Base-by-base conservation (phyloP, 2,888 invertebrate genomes). In the Eristalis tenax region DNA sequence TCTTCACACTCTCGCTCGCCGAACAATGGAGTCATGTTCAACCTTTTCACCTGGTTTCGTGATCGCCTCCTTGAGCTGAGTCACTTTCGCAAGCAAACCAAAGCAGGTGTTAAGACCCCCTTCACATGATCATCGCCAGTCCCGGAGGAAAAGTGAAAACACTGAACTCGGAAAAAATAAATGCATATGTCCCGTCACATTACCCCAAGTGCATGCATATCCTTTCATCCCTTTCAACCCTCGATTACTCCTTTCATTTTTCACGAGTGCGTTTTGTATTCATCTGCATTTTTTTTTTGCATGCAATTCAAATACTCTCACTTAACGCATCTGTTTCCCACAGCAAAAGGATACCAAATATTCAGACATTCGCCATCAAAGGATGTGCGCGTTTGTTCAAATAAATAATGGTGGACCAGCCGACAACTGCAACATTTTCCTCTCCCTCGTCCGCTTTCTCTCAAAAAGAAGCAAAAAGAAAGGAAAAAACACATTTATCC, bases 401-500 rank as follows among this genome's bases (percentile, higher is more conserved):
- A 76, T 80, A 87, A 87, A 87, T 87, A 83, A 87, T 87, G 79
- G 68, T 79, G 83, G 86, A 81, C 82, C 82, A 70, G 18, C 32
- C 71, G 59, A 28, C 86, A 83, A 87, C 86, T 86, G 86, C 86
- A 79, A 83, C 86, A 86, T 56, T 81, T 43, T 43, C n/a, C 73
- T 68, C 57, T 22, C 73, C 74, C 74, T 74, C 74, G 22, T 40
- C 57, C 15, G 2, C 32, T 64, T 18, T 61, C 61, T 5, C 23
- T 8, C 32, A 32, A 64, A 65, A 32, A 32, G 4, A 64, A 32
- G 5, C 32, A 64, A 68, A 85, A 73, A 81, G 81, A 80, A 66
- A 57, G 28, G 38, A 32, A 65, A 28, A 10, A 65, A 65, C 32
- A 64, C 26, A 32, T 32, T 65, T 32, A 18, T 65, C 18, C 18